Percentiles rank a stretch among this genome's conserved stretches.
These are phyloP conservation scores for Meiosimyza platycephala DNA, from an alignment of 2,888 invertebrate genomes.

Conservation along the genomic window DNA sequence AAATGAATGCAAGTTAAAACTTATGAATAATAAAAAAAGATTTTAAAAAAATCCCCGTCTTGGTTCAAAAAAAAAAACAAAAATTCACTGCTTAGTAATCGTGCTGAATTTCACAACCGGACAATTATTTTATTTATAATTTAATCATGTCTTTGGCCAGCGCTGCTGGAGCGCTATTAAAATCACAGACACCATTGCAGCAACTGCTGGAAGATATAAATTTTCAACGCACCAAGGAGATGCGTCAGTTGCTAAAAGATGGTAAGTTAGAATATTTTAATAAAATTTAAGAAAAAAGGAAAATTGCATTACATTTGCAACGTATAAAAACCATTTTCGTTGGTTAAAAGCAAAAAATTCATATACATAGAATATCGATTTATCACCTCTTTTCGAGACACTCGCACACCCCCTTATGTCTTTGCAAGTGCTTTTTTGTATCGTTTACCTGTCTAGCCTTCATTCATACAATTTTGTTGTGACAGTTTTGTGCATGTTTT, in stretches of 20 bases:
- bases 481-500: too few species aligned
- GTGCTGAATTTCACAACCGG: background rate
- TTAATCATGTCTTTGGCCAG: conserved; percentile 59
- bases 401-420: too few species aligned
- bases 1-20: too few species aligned
- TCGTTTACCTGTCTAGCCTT: too few species aligned
- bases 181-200: conserved; percentile 77
- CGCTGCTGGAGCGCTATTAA: conserved; percentile 63
- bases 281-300: background rate
- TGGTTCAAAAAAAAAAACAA: too few species aligned
- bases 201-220: conserved; percentile 91
- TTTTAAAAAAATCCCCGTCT: too few species aligned
- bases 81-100: background rate
- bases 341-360: background rate
- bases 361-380: conserved; percentile 17
- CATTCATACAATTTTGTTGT: too few species aligned
- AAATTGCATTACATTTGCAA: background rate
- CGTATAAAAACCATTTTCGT: background rate
- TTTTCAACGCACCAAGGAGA: conserved; percentile 91
- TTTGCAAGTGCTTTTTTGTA: too few species aligned
- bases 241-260: conserved; percentile 88
- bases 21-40: too few species aligned
- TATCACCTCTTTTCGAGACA: background rate
- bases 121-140: background rate
- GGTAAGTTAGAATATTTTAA: conserved; percentile 69